These are phyloP conservation scores for Achroia grisella DNA, from an alignment of 1,140 invertebrate species.

Conservation along the genomic window DNA sequence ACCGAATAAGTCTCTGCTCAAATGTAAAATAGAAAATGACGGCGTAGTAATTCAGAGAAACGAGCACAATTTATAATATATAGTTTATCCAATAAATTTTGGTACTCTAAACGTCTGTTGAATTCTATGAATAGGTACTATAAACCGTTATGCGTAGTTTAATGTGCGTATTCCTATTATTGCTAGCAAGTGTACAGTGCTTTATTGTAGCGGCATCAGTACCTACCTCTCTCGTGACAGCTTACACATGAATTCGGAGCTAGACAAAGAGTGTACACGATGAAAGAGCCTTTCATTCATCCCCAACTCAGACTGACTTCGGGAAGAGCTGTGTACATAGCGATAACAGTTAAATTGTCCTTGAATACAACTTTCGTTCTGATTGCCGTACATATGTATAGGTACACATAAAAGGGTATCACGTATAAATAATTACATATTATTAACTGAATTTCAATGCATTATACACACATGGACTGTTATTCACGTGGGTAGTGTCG, in stretches of 20 bases:
- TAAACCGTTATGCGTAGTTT: slow-evolving; percentile 12
- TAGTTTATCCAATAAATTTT: slow-evolving; percentile 14
- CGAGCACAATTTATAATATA: too few relatives aligned
- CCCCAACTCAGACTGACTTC: slow-evolving; percentile 20
- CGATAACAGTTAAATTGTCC: slow-evolving; percentile 33
- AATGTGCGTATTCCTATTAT: slow-evolving; percentile 3
- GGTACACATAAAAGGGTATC: too few relatives aligned
- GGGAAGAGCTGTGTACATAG: slow-evolving; percentile 18
- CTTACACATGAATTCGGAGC: slow-evolving; percentile 45
- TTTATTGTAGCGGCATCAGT: slow-evolving; percentile 19
- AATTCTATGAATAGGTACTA: slow-evolving; percentile 11
- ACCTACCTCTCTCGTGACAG: slow-evolving; percentile 20
- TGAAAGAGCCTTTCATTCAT: slow-evolving; percentile 48
- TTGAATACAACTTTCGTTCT: slow-evolving; percentile 6
- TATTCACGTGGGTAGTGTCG: too few relatives aligned
- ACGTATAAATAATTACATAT: too few relatives aligned
- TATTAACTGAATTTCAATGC: too few relatives aligned
- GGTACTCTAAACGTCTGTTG: slow-evolving; percentile 6
- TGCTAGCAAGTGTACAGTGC: slow-evolving; percentile 19
- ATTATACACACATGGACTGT: too few relatives aligned
- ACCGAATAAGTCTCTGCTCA: too few relatives aligned
- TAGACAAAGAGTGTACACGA: slow-evolving; percentile 39
- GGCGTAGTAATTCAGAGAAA: too few relatives aligned
- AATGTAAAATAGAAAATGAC: too few relatives aligned
- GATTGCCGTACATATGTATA: too few relatives aligned